Evolutionary conservation across 2,888 invertebrate genomes (phyloP).

Genomic region (Therioaphis trifolii): DNA sequence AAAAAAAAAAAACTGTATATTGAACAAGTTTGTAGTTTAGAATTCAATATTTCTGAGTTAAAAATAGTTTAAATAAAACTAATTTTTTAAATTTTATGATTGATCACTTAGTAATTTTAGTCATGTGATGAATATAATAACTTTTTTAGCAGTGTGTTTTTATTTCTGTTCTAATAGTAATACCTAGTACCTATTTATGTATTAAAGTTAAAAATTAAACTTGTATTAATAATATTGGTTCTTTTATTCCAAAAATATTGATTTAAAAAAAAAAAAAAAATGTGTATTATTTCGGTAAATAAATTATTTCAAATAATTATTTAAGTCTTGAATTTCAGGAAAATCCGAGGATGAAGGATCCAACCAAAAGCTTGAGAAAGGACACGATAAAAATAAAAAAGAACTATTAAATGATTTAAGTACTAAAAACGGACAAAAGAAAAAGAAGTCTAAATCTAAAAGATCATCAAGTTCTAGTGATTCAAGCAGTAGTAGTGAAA

Average conservation of each 20-base stretch:
- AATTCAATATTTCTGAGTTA: conserved; percentile 17
- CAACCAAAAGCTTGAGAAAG: neutral
- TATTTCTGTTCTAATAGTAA: neutral
- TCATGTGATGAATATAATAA: neutral
- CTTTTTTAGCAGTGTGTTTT: neutral
- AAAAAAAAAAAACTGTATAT: conserved; percentile 24
- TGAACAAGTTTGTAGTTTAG: conserved; percentile 56
- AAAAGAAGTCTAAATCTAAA: conserved; percentile 44
- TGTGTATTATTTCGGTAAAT: neutral
- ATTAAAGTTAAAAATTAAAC: neutral
- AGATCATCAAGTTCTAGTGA: conserved; percentile 46
- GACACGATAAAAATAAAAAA: conserved; percentile 7
- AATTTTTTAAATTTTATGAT: neutral
- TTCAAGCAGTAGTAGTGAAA: conserved; percentile 43
- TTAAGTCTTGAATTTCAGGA: conserved; percentile 36
- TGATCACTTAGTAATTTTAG: neutral
- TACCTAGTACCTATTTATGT: neutral
- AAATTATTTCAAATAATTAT: neutral
- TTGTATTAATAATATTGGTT: neutral
- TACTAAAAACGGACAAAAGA: conserved; percentile 37
- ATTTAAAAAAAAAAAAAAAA: neutral
- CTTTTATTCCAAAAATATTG: neutral
- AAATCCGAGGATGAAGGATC: neutral
- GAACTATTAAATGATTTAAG: neutral
- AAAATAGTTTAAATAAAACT: neutral